A percentile compares a stretch with the other conserved stretches of the same genome.
These are phyloP conservation scores for Drosophila rufa DNA, from an alignment of 1,140 invertebrate genomes.

Conservation along the genomic window DNA sequence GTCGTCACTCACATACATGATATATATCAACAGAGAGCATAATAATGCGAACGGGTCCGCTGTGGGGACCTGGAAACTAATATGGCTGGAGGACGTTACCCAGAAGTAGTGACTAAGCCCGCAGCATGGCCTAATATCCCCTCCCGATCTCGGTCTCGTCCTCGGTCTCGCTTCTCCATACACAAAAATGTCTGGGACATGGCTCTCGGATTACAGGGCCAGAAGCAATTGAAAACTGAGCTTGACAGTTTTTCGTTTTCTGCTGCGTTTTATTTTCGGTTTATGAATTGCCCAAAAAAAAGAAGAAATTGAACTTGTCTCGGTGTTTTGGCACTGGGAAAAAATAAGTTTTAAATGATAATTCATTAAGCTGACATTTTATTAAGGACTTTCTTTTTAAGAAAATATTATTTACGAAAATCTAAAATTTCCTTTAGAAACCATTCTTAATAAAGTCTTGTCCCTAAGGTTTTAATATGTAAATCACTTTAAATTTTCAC, in stretches of 20 bases:
- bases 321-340: constrained; percentile 6
- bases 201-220: constrained; percentile 72
- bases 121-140: constrained; percentile 59
- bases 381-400: background rate
- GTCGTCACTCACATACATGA: constrained; percentile 29
- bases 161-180: background rate
- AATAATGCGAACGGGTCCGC: constrained; percentile 52
- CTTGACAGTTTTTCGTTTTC: constrained; percentile 61
- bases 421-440: background rate
- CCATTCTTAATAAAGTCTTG: background rate
- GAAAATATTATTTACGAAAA: background rate
- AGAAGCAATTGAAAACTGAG: constrained; percentile 80
- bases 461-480: too few relatives aligned
- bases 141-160: background rate
- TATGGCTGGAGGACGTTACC: constrained; percentile 58
- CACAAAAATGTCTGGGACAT: constrained; percentile 26
- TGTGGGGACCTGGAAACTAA: constrained; percentile 67
- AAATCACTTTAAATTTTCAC: too few relatives aligned
- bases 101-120: constrained; percentile 72
- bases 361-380: background rate
- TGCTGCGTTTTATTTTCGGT: constrained; percentile 52
- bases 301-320: constrained; percentile 69
- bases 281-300: constrained; percentile 70
- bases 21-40: constrained; percentile 49
- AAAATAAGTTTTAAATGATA: background rate